Base-by-base conservation (phyloP, 2,797 vertebrate genomes). In the Arnoldichthys spilopterus region DNA sequence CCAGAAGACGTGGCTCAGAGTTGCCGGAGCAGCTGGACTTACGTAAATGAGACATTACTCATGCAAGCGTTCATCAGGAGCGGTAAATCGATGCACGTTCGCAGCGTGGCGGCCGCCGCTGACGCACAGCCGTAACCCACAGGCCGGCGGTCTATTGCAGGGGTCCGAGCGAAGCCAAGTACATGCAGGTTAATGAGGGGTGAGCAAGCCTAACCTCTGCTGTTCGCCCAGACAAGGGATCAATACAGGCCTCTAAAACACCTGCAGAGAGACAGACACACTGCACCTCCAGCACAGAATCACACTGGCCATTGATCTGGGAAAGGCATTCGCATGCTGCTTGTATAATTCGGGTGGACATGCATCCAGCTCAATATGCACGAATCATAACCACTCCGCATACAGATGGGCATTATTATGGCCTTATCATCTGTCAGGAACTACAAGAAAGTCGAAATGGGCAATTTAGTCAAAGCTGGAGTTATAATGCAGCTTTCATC, bases 181-280 rank as follows among this genome's bases (percentile, higher is more conserved):
- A 79, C 84, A 78, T 68, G 58, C 70, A 85, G 88, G 87, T 89
- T 85, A 86, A 87, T 73, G 86, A 76, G 81, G 83, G 79, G 73
- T 67, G 81, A 87, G 79, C 80, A 66, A 72, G 83, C 63, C 78
- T 79, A 76, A 28, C 40, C 63, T 74, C 82, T 72, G 72, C 77
- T 64, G 75, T 66, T 82, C 78, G 77, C 66, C 76, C 67, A 86
- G 84, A 76, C 82, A 79, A 83, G 24, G 54, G 63, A 80, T 86
- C 82, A 86, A 83, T 80, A 71, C 80, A 45, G 12, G 59, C 64
- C 67, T 67, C 73, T 71, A 34, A 69, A 74, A 66, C 73, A 78
- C 80, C 78, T 74, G 54, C 40, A 37, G 67, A 32, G 62, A 82
- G 82, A 77, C 6, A 69, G 76, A 72, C 54, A 69, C 22, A 51